Evolutionary conservation across 2,113 vertebrate species (phyloP).

Genomic region (Campylomormyrus tamandua): DNA sequence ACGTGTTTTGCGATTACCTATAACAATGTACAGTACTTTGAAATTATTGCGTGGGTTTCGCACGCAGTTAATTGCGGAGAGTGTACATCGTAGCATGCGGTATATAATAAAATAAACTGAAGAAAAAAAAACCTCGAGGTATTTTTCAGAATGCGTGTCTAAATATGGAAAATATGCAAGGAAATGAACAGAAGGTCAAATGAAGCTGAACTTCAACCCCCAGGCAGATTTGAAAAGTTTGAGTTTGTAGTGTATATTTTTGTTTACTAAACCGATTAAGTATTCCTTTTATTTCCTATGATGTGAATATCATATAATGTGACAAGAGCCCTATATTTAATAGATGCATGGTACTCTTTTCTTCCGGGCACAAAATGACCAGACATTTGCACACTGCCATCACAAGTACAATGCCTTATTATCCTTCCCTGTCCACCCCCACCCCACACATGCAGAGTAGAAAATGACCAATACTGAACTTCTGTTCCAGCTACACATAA

Average conservation of each 20-base stretch:
- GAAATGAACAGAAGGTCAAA: background rate
- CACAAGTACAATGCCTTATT: constrained; percentile 2
- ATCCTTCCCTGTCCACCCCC: background rate
- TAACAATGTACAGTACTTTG: background rate
- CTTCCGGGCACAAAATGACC: background rate
- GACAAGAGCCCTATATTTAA: background rate
- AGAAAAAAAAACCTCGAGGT: background rate
- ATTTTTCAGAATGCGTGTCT: background rate
- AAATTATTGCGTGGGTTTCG: background rate
- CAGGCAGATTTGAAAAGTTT: background rate
- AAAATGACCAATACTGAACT: constrained; percentile 15
- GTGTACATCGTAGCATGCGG: background rate
- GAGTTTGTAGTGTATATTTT: background rate
- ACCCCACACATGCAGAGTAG: background rate
- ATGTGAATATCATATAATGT: background rate
- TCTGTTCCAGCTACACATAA: constrained; percentile 24
- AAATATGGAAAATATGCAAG: background rate
- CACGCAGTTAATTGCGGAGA: background rate
- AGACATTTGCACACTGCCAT: background rate
- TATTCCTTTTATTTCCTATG: background rate
- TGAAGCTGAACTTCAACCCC: background rate
- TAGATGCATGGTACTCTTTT: background rate
- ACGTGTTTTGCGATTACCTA: background rate
- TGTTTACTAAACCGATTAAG: background rate
- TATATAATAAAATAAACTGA: background rate